Evolutionary conservation across 2,888 invertebrate species (phyloP), one percentile per base, ranked within the genome.

Genomic region (Orgyia antiqua): DNA sequence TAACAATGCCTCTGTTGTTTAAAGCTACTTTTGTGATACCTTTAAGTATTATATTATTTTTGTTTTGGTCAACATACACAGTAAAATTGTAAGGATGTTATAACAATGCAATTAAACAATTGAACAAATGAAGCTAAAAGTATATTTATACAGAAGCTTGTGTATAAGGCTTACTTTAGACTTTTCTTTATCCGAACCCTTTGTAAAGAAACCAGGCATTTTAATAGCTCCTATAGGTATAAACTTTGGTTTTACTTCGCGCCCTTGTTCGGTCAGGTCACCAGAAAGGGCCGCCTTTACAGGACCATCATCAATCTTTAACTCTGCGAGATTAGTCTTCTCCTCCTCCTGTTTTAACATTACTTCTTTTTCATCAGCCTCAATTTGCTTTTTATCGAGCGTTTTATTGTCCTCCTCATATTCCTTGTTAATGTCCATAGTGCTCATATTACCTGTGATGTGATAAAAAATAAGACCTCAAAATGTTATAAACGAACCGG

Each of bases 161-260:
- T 9, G 9, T 24, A n/a, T 8, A 24, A 24, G n/a, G 4, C 36
- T 43, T 78, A 92, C 92, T 90, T 91, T 94, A 74, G 87, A 89
- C 48, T 89, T 91, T 68, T 92, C 92, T 64, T 90, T 91, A 42
- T 93, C 93, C 50, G 92, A 92, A 65, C 91, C 91, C 51, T 92
- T 90, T 38, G 91, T 92, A 59, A 94, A 94, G 78, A 94, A 94
- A 9, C 94, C 94, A 3, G 94, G 94, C 90, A 94, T 92, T 79
- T 94, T 94, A 45, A 94, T 93, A n/a, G 93, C 94, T 28, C 94
- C 94, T 57, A 94, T 94, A 3, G 94, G 94, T 55, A 94, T 94
- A 68, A 93, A 94, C 68, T 92, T 93, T 36, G 93, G 93, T 61
- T 92, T 92, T 17, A 92, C 92, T 76, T 93, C 93, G 40, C 92